Evolutionary conservation across 2,113 vertebrate species (phyloP), one percentile per base, ranked within the genome.

Genomic region (Colinus virginianus): DNA sequence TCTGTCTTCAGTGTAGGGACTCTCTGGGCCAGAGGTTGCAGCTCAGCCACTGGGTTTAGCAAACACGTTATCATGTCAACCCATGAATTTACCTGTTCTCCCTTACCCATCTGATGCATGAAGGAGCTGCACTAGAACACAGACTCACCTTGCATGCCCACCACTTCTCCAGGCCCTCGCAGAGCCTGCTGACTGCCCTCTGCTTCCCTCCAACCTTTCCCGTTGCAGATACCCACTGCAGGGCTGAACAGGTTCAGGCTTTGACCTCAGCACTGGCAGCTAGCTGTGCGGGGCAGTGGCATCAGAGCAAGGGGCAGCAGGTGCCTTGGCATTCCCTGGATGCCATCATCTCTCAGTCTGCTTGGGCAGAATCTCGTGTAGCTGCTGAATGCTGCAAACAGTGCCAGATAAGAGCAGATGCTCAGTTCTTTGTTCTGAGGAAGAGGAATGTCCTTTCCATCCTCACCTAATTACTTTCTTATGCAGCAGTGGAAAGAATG

Each of bases 391-490:
- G 36, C 80, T 1, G 9, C 36, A 17, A 95, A 30, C 25, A 40
- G 38, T 79, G 74, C 68, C 67, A 9, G 10, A 64, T 92, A 95
- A 94, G 86, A 95, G 48, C 69, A 23, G 0, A 64, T 62, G 77
- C 69, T 94, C 18, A 2, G 90, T 93, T 78, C 88, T 96, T 93
- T 97, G 75, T 95, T 97, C 91, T 95, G 61, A 84, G 64, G 70
- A 91, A 84, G 79, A 91, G 64, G 76, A 96, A 96, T 87, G 92
- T 93, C 91, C 69, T 95, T 94, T 94, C 80, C 74, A 75, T 94
- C 84, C 84, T 95, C 67, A 93, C 67, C 93, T 97, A 97, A 97
- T 95, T 97, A 84, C 78, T 97, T 97, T 96, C 95, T 97, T 82
- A 93, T 96, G 96, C 93, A 96, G 95, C 86, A 90, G 64, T 93